phyloP scores from a whole-genome alignment of 2,888 invertebrate species.

The Melikaiella ostensackeni region DNA sequence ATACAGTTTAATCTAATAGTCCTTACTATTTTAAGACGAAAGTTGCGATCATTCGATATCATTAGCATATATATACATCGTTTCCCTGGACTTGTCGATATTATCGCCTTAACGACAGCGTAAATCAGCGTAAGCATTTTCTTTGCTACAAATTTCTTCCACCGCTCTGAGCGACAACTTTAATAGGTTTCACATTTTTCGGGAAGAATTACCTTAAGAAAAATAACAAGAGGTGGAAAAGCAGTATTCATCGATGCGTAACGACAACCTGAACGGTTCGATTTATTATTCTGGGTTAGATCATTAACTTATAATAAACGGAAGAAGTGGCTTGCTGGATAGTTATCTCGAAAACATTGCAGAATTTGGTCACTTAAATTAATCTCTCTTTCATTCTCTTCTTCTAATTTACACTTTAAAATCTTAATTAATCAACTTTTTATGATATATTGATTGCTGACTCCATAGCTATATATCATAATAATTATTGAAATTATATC shows the following conservation, averaged over 20 bases:
- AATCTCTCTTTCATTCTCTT: neutral
- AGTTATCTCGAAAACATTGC: slow-evolving; percentile 1
- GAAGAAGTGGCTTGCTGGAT: neutral
- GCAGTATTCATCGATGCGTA: neutral
- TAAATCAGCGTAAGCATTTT: slow-evolving; percentile 18
- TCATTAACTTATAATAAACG: slow-evolving; percentile 3
- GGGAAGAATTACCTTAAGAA: neutral
- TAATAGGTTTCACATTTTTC: neutral
- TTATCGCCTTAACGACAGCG: slow-evolving; percentile 8
- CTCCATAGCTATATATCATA: neutral
- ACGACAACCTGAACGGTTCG: neutral
- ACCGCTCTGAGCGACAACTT: neutral
- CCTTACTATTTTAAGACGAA: neutral
- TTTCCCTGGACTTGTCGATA: neutral
- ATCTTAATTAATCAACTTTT: slow-evolving; percentile 6
- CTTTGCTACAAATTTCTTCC: slow-evolving; percentile 14
- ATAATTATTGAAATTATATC: neutral
- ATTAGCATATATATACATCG: slow-evolving; percentile 9
- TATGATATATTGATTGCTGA: neutral
- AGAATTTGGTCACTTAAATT: neutral
- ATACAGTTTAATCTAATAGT: neutral
- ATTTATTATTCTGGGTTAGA: slow-evolving; percentile 1
- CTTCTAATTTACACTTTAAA: neutral
- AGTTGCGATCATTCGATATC: neutral
- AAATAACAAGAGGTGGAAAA: neutral